Evolutionary conservation across 2,888 invertebrate species (phyloP).

Genomic region (Emesis russula): DNA sequence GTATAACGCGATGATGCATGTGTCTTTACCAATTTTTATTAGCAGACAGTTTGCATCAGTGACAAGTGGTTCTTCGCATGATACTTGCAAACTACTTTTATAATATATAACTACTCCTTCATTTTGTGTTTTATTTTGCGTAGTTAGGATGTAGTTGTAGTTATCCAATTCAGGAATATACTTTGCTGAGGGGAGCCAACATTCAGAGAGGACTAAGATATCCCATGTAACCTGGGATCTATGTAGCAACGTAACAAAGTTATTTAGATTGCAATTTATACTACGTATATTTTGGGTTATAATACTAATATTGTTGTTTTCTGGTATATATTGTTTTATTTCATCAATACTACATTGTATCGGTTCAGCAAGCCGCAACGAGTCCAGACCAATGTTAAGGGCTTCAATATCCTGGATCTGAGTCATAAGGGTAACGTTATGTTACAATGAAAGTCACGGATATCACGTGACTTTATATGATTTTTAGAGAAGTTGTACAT

Average conservation of each 20-base stretch:
- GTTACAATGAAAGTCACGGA: too few relatives aligned
- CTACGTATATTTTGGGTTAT: constrained; percentile 82
- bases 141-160: constrained; percentile 55
- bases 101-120: constrained; percentile 82
- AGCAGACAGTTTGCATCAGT: constrained; percentile 75
- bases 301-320: too few relatives aligned
- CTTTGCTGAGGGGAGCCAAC: constrained; percentile 70
- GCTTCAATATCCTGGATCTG: too few relatives aligned
- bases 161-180: constrained; percentile 64
- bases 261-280: constrained; percentile 72
- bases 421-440: too few relatives aligned
- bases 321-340: not conserved
- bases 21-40: constrained; percentile 37
- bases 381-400: too few relatives aligned
- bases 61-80: constrained; percentile 61
- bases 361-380: too few relatives aligned
- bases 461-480: too few relatives aligned
- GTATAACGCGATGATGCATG: constrained; percentile 60
- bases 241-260: constrained; percentile 59
- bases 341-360: not conserved
- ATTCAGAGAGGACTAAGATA: constrained; percentile 79
- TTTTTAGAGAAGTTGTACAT: too few relatives aligned
- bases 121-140: constrained; percentile 73
- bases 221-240: constrained; percentile 73
- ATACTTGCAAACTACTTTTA: constrained; percentile 39